Base-by-base conservation (phyloP, 2,113 vertebrate species). In the Hyla sarda region DNA sequence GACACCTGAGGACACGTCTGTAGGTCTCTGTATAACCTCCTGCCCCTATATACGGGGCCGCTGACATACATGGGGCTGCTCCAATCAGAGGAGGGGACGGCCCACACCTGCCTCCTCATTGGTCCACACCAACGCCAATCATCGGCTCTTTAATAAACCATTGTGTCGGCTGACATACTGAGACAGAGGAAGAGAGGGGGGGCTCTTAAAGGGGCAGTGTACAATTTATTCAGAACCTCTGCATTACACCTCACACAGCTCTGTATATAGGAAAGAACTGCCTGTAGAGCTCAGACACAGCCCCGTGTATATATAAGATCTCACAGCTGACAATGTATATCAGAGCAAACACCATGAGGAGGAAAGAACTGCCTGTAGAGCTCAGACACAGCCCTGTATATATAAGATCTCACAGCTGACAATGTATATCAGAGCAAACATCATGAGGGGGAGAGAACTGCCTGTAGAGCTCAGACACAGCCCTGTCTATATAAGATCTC, bases 1-100 rank as follows among this genome's bases (percentile, higher is more conserved):
- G 67, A 52, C 80, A 71, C 67, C 82, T 74, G 82, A 56, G 28
- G 65, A 50, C 69, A 25, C 45, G 67, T 12, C 81, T 23, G 81
- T 3, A 23, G 25, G 14, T 34, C 50, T 54, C 69, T 28, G 13
- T n/a, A 65, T 47, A 5, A 23, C 28, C 52, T 32, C 23, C 34
- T 41, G 54, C 56, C 34, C 78, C 60, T 62, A 45, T 62, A 72
- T 21, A 14, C 12, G 2, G 17, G 28, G 17, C 25, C 8, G 62
- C 25, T 48, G 58, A 9, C 41, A 25, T 45, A 62, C 16, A 7
- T 28, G 62, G 16, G 7, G 16, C 65, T 16, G 10, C 19, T 34
- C 82, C 82, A 83, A 83, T 83, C 21, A 58, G 32, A 45, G 69
- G 12, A 17, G 32, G 19, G 48, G 34, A 5, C 34, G 34, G 28